Evolutionary conservation across 2,888 invertebrate species (phyloP), one percentile per base, ranked within the genome.

Genomic region (Amphipyra berbera): DNA sequence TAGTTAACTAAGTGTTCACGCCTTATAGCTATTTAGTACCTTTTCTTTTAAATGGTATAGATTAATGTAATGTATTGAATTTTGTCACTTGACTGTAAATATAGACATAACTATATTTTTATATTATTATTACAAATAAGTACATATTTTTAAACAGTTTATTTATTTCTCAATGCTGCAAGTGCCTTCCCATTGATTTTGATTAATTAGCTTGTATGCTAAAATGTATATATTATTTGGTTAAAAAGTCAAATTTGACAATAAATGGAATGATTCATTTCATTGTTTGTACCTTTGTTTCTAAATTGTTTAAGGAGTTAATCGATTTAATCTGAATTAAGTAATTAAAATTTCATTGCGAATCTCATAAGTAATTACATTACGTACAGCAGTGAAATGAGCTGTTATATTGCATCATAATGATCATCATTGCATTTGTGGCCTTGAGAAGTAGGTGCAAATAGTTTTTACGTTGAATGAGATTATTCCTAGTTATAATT

Each of bases 101-200:
- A 94, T 93, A 91, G 90, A 91, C 87, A 82, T 78, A 74, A 83
- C 85, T 92, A 93, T 93, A 93, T 93, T 94, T 94, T 94, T 94
- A 90, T 94, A 93, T 89, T 89, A 91, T 91, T 77, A 75, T 77
- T 87, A 88, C 86, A 83, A 82, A 87, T 90, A 90, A 88, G 86
- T 86, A 79, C 82, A 88, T 87, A 85, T 82, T 86, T 84, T 85
- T 87, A 86, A 72, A 81, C 68, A 68, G 70, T 86, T 83, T 82
- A 76, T 72, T 84, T 88, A 88, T 89, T 91, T 92, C 89, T 92
- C 91, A 91, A 88, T 84, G 90, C 87, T 88, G 79, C 88, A 88
- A 87, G 82, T 88, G 87, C 79, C 72, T 83, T 79, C 68, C 68
- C 67, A 67, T 67, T 72, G 65, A 73, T 73, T 70, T 73, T 69